A percentile compares a stretch with the other conserved stretches of the same genome.
Evolutionary conservation across 2,888 invertebrate species (phyloP).

Genomic region (Tetrapedia diversipes): DNA sequence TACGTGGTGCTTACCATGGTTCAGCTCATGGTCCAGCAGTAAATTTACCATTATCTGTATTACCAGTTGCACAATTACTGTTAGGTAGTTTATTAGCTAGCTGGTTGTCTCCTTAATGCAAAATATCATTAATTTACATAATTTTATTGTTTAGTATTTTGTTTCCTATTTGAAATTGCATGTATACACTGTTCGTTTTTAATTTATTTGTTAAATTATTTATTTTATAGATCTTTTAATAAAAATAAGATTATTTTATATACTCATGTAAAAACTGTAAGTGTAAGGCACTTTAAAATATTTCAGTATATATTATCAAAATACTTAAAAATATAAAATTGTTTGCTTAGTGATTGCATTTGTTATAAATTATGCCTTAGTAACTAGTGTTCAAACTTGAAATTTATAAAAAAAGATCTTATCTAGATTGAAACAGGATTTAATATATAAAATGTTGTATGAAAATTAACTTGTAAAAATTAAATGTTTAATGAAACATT

Average conservation of each 20-base stretch:
- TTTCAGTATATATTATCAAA: conserved; percentile 1
- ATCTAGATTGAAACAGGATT: conserved; percentile 13
- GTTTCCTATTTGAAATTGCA: conserved; percentile 10
- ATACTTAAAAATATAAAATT: background rate
- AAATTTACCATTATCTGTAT: conserved; percentile 78
- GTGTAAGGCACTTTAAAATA: background rate
- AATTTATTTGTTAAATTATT: background rate
- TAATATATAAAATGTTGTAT: conserved; percentile 15
- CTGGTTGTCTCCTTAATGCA: conserved; percentile 75
- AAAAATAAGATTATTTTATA: background rate
- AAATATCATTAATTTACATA: conserved; percentile 21
- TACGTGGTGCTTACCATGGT: conserved; percentile 80
- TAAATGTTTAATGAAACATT: conserved; percentile 28
- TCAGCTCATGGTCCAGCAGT: conserved; percentile 77
- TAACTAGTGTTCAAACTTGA: conserved; percentile 27
- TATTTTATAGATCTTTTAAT: background rate
- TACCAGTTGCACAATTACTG: conserved; percentile 79
- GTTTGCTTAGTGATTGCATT: background rate
- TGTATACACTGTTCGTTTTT: conserved; percentile 3
- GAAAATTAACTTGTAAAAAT: conserved; percentile 18
- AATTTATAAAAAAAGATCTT: conserved; percentile 12
- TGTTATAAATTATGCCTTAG: conserved; percentile 35
- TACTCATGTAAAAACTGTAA: no score
- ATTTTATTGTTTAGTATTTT: background rate
- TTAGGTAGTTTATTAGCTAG: conserved; percentile 79